Conservation (phyloP, 2,797 vertebrate species). For the Myotis findleyi region DNA sequence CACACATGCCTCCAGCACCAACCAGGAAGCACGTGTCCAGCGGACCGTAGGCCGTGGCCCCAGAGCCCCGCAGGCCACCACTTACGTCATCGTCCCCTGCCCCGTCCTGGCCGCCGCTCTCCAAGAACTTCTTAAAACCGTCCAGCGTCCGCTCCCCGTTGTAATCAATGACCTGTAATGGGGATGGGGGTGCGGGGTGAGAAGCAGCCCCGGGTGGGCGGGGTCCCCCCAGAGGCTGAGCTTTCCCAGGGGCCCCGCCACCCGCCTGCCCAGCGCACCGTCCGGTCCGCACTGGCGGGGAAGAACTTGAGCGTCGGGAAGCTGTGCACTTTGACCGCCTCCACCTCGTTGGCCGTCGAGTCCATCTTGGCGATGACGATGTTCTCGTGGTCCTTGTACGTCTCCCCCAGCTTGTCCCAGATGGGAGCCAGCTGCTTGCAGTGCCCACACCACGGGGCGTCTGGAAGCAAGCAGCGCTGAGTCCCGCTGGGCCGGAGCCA, state of each 20-base stretch:
- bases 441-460: slow-evolving; percentile 99
- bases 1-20: neutral
- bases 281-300: slow-evolving; percentile 92
- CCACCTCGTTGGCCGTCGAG: slow-evolving; percentile 97
- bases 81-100: slow-evolving; percentile 93
- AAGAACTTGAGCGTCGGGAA: slow-evolving; percentile 99
- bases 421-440: slow-evolving; percentile 98
- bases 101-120: slow-evolving; percentile 97
- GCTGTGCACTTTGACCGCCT: slow-evolving; percentile 97
- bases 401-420: slow-evolving; percentile 98
- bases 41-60: neutral
- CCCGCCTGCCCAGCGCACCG: slow-evolving; percentile 86
- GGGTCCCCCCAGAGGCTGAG: rapidly evolving
- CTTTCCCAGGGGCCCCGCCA: neutral
- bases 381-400: slow-evolving; percentile 91
- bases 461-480: slow-evolving; percentile 82
- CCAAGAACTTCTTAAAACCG: slow-evolving; percentile 97
- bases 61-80: neutral
- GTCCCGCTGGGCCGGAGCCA: rapidly evolving
- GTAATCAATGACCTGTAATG: slow-evolving; percentile 94
- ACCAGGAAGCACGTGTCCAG: neutral
- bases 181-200: neutral
- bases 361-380: slow-evolving; percentile 98
- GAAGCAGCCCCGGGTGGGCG: neutral
- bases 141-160: slow-evolving; percentile 97